A percentile compares a stretch with the other conserved stretches of the same genome.
Conservation (phyloP, 2,113 vertebrate genomes). For the Oplegnathus fasciatus region DNA sequence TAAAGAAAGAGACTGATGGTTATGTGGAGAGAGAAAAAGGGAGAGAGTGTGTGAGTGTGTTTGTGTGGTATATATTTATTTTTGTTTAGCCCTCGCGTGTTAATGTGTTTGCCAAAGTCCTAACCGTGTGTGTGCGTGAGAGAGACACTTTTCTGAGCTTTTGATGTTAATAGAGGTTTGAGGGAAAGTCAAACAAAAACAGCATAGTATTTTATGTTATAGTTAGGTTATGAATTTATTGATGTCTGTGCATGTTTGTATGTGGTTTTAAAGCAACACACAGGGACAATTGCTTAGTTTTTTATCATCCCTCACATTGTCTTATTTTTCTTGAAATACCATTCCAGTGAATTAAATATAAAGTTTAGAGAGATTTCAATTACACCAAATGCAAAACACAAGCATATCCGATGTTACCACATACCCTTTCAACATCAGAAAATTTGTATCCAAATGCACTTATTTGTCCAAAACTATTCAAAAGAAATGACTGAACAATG, state of each 20-base stretch:
- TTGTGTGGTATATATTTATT: conserved; percentile 70
- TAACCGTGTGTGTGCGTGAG: conserved; percentile 30
- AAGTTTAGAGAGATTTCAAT: conserved; percentile 5
- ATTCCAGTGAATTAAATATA: neutral
- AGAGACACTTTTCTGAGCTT: conserved; percentile 5
- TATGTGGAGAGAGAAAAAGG: conserved; percentile 53
- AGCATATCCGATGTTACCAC: neutral
- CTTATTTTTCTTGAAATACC: neutral
- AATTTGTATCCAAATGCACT: neutral
- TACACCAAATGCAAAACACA: neutral
- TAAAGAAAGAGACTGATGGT: conserved; percentile 79
- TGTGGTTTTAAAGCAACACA: neutral
- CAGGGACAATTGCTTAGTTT: neutral
- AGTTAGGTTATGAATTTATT: neutral
- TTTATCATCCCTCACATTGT: neutral
- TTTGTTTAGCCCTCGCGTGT: conserved; percentile 69
- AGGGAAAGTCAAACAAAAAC: neutral
- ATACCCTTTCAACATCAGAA: neutral
- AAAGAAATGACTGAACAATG: neutral
- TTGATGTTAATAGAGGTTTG: conserved; percentile 16
- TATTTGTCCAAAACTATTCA: neutral
- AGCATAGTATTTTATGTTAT: neutral
- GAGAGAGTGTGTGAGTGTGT: conserved; percentile 29
- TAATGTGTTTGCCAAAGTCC: conserved; percentile 66
- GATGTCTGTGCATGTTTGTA: neutral